These are phyloP conservation scores for Oppia nitens DNA, from an alignment of 1,140 invertebrate genomes.

Conservation along the genomic window DNA sequence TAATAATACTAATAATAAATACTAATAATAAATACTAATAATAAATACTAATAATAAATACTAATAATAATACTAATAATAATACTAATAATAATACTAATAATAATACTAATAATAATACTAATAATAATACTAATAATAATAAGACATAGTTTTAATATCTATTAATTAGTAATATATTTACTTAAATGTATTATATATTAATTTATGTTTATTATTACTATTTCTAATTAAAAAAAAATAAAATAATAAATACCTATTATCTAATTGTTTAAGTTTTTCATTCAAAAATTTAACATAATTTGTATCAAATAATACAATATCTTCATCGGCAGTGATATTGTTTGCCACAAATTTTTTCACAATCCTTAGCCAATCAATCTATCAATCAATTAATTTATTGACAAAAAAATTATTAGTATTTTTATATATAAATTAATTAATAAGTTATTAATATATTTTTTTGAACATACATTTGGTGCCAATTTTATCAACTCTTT, in stretches of 20 bases:
- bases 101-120: too few relatives aligned
- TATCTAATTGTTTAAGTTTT: constrained; percentile 1
- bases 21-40: too few relatives aligned
- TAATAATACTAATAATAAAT: too few relatives aligned
- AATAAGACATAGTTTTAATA: too few relatives aligned
- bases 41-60: too few relatives aligned
- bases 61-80: too few relatives aligned
- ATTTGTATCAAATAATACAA: constrained; percentile 14
- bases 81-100: too few relatives aligned
- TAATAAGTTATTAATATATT: neutral
- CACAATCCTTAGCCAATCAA: constrained; percentile 10
- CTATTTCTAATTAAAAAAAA: neutral
- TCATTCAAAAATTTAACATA: constrained; percentile 13
- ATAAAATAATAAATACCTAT: constrained; percentile 3
- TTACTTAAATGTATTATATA: too few relatives aligned
- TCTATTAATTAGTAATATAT: too few relatives aligned
- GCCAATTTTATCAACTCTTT: constrained; percentile 7
- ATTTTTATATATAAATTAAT: neutral
- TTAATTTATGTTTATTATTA: neutral
- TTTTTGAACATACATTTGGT: constrained; percentile 26
- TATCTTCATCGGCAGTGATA: constrained; percentile 9
- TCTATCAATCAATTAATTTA: constrained; percentile 4
- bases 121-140: too few relatives aligned
- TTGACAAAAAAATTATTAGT: neutral
- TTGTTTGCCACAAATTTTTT: neutral